phyloP scores from a whole-genome alignment of 2,113 vertebrate genomes.

The Tamias sibiricus region DNA sequence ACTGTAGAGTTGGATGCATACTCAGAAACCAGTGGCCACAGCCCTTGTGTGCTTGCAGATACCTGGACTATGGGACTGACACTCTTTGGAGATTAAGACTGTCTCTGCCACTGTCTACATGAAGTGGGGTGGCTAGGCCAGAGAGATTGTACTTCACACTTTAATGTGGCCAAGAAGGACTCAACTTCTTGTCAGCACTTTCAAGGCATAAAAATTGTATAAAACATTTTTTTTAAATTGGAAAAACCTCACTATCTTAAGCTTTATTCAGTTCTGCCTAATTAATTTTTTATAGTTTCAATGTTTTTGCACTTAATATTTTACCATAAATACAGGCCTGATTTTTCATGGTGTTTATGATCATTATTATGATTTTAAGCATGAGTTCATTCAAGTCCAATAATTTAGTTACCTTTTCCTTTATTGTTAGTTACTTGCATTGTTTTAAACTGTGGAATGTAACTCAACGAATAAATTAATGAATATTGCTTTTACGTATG shows the following conservation, averaged over 20 bases:
- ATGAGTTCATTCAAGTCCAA: background rate
- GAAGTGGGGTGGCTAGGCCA: too few relatives aligned
- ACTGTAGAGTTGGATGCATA: background rate
- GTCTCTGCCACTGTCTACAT: background rate
- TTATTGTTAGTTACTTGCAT: background rate
- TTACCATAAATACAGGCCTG: background rate
- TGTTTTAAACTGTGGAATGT: background rate
- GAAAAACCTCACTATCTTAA: background rate
- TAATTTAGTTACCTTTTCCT: background rate
- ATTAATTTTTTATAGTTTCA: background rate
- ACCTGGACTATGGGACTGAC: background rate
- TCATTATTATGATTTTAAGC: background rate
- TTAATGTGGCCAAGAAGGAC: background rate
- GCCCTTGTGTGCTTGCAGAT: too few relatives aligned
- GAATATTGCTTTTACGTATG: background rate
- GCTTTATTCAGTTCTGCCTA: background rate
- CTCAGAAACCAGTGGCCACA: background rate
- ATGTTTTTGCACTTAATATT: constrained; percentile 22
- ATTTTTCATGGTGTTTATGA: constrained; percentile 21
- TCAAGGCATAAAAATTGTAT: background rate
- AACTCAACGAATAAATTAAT: background rate
- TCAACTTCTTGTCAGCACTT: background rate
- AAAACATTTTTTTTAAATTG: background rate
- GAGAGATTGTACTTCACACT: background rate
- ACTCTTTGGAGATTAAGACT: background rate